Conservation (phyloP, 1,140 invertebrate species). For the Thalassaphorura encarpata region DNA sequence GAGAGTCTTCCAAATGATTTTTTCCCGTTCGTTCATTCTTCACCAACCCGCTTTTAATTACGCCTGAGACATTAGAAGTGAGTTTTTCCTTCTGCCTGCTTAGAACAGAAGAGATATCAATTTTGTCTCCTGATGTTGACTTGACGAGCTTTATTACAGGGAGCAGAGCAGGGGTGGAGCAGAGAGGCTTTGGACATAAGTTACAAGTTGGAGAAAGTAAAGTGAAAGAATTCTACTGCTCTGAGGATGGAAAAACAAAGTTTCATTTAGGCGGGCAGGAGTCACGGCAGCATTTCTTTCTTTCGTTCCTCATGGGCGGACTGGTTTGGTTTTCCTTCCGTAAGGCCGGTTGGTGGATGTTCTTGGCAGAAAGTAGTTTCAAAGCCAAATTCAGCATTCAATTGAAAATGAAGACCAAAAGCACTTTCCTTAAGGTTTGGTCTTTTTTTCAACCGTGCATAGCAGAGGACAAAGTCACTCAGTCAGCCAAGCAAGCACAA, state of each 20-base stretch:
- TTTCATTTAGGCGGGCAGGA: background rate
- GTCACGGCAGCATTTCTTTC: background rate
- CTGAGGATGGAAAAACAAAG: background rate
- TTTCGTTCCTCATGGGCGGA: background rate
- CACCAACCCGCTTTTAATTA: no score
- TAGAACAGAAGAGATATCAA: background rate
- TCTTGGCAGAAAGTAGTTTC: no score
- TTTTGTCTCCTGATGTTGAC: background rate
- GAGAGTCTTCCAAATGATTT: no score
- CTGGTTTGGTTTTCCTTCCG: background rate
- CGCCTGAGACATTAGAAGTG: background rate
- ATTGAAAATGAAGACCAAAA: background rate
- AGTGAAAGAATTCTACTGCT: background rate
- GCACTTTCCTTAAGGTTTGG: no score
- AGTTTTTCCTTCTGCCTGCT: background rate
- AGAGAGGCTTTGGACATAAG: no score
- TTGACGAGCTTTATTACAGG: no score
- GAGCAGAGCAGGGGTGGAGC: no score
- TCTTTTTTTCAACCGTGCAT: no score
- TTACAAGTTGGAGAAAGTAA: background rate
- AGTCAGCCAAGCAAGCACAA: no score
- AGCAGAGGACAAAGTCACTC: no score
- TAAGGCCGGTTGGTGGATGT: background rate
- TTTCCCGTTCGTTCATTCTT: no score
- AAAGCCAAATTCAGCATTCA: conserved; percentile 2